Evolutionary conservation across 2,797 vertebrate species (phyloP).

Genomic region (Vultur gryphus): DNA sequence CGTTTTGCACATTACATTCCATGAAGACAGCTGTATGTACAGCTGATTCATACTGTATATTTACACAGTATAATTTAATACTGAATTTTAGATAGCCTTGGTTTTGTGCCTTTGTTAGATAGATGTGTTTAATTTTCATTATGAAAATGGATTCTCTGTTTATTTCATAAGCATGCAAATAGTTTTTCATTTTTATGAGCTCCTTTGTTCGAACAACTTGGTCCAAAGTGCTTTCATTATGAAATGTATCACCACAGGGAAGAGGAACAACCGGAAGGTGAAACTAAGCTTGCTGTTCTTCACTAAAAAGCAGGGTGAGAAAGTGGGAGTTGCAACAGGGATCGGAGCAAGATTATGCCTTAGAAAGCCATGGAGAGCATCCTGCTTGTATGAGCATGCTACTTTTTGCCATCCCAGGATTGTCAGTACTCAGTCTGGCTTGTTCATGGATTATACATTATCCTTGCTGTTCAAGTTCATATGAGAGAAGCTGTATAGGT

Average conservation of each 20-base stretch:
- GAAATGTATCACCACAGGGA: not conserved
- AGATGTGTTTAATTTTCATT: not conserved
- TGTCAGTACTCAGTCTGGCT: not conserved
- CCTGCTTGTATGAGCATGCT: too few relatives aligned
- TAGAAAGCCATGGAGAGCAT: not conserved
- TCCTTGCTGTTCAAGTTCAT: not conserved
- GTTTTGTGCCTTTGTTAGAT: not conserved
- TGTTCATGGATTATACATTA: not conserved
- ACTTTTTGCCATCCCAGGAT: not conserved
- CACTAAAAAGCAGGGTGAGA: not conserved
- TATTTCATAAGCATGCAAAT: constrained; percentile 32
- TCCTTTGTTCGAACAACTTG: not conserved
- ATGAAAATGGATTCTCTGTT: not conserved
- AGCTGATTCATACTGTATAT: not conserved
- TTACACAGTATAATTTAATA: not conserved
- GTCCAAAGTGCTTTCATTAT: not conserved
- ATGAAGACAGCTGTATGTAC: not conserved
- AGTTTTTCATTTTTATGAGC: not conserved
- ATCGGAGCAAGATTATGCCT: not conserved
- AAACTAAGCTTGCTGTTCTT: not conserved
- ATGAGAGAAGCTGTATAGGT: not conserved
- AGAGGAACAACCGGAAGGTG: not conserved
- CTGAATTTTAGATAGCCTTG: not conserved
- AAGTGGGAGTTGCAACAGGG: not conserved
- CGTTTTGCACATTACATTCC: not conserved